Evolutionary conservation across 2,888 invertebrate species (phyloP), one percentile per base, ranked within the genome.

Genomic region (Clistopyga incitator): DNA sequence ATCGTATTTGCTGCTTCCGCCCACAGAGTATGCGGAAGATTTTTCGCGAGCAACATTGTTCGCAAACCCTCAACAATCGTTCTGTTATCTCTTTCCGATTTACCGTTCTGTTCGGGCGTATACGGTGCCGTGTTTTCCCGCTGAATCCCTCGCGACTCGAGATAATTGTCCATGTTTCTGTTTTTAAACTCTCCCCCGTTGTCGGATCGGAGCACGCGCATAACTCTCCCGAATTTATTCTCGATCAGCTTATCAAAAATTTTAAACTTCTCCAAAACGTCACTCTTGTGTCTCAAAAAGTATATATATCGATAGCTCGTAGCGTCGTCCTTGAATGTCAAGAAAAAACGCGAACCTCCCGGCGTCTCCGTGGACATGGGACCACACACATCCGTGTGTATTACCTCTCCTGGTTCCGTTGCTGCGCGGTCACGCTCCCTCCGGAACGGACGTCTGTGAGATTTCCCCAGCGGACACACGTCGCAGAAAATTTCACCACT

Each of bases 321-420:
- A 50, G 81, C 86, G 29, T 88, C 88, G 74, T 89, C 87, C 18
- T 82, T 86, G 72, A 89, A 88, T 1, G 86, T 79, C 8, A 88
- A 54, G 20, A 88, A 86, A 65, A 83, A 88, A 15, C 81, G 78
- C 20, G 87, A 74, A 23, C 87, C 88, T 1, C 84, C 86, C 2
- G 86, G 52, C 29, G 89, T 88, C 25, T 78, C 75, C 25, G 61
- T 74, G 0, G 83, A 79, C 84, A 90, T 86, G 15, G 87, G 88
- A 8, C 88, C 88, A 72, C 88, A 88, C 3, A 87, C 81, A 68
- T 89, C 88, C 29, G 78, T 59, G 23, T 74, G 52, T 3, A 80
- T 38, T 0, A 59, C n/a, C 29, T 86, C 86, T 15, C 82, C 82
- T 34, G 80, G 82, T 23, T 0, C 20, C 0, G 76, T 76, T 6